phyloP scores from a whole-genome alignment of 2,113 vertebrate species.

The Calypte anna region DNA sequence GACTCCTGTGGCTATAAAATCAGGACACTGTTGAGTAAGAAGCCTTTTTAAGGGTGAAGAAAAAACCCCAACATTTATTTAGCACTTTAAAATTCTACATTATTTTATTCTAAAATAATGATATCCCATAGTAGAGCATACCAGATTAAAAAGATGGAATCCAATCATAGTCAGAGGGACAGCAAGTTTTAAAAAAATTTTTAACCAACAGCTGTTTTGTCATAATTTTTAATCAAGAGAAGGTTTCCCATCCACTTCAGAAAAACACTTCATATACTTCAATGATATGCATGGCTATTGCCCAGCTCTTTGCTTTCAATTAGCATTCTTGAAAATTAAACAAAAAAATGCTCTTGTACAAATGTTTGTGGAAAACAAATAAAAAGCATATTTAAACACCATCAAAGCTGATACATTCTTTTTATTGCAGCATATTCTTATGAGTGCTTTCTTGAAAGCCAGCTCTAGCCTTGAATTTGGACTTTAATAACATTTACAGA shows the following conservation, averaged over 20 bases:
- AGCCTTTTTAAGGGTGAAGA: not conserved
- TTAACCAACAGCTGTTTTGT: accelerated
- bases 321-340: slow-evolving; percentile 42
- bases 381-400: not conserved
- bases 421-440: slow-evolving; percentile 12
- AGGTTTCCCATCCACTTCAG: not conserved
- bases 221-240: not conserved
- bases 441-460: not conserved
- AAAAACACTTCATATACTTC: not conserved
- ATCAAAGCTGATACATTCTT: not conserved
- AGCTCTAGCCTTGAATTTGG: not conserved
- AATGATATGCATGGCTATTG: not conserved
- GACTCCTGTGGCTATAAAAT: not conserved
- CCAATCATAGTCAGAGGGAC: not conserved
- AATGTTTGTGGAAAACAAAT: slow-evolving; percentile 42
- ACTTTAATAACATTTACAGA: slow-evolving; percentile 14
- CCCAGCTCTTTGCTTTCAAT: slow-evolving; percentile 2
- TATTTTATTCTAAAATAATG: not conserved
- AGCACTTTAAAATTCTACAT: not conserved
- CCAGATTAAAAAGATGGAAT: not conserved
- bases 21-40: not conserved
- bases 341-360: not conserved
- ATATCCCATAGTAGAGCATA: not conserved
- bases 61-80: not conserved
- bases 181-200: not conserved